These are phyloP conservation scores for Acanthurus tractus DNA, from an alignment of 2,797 vertebrate species.

Conservation along the genomic window DNA sequence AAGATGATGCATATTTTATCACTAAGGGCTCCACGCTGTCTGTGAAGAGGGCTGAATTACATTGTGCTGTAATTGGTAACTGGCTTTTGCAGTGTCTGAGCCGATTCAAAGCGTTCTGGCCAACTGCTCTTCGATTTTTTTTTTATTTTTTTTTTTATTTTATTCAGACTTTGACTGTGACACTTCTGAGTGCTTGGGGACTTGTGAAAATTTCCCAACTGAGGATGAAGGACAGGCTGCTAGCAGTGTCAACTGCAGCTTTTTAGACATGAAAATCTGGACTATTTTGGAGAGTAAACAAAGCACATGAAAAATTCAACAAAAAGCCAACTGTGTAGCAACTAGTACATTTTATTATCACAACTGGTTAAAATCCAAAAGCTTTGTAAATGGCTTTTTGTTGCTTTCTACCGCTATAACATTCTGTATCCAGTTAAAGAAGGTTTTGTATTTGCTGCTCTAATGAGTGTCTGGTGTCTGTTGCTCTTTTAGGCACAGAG, in stretches of 20 bases:
- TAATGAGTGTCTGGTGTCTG: neutral
- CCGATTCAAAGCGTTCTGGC: slow-evolving; percentile 45
- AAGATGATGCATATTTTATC: slow-evolving; percentile 74
- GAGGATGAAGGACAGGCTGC: slow-evolving; percentile 45
- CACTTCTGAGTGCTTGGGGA: slow-evolving; percentile 50
- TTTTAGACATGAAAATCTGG: slow-evolving; percentile 28
- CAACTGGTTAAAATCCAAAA: slow-evolving; percentile 1
- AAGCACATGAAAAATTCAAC: slow-evolving; percentile 23
- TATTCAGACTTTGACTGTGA: slow-evolving; percentile 37
- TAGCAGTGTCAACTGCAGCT: slow-evolving; percentile 16
- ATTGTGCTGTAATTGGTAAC: slow-evolving; percentile 68
- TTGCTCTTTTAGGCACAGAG: neutral
- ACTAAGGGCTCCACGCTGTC: slow-evolving; percentile 52
- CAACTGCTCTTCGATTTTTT: slow-evolving; percentile 39
- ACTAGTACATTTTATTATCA: slow-evolving; percentile 20
- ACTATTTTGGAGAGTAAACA: slow-evolving; percentile 35
- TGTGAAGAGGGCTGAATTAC: slow-evolving; percentile 60
- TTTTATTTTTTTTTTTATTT: neutral
- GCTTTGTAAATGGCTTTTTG: slow-evolving; percentile 6
- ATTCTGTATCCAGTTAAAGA: neutral
- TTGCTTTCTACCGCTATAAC: neutral
- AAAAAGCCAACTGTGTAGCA: too few relatives aligned
- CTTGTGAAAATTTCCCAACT: slow-evolving; percentile 48
- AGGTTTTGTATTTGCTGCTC: neutral
- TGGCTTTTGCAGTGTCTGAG: slow-evolving; percentile 41